Evolutionary conservation across 1,140 invertebrate genomes (phyloP).

Genomic region (Cataglyphis hispanica): DNA sequence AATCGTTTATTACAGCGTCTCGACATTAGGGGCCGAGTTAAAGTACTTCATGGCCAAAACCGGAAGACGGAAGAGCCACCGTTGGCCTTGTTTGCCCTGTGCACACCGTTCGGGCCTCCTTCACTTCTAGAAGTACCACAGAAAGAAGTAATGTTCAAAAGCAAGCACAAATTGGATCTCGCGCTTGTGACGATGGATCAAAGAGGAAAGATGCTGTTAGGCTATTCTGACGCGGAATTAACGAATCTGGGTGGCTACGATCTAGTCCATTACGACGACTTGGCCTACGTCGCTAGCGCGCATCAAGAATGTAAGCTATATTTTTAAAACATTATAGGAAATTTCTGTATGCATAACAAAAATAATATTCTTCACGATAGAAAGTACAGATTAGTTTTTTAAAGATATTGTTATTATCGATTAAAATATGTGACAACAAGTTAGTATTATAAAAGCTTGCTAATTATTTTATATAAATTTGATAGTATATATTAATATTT

Average conservation of each 20-base stretch:
- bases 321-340: not conserved
- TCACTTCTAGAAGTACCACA: conserved; percentile 95
- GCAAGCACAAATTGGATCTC: conserved; percentile 99
- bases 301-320: conserved; percentile 97
- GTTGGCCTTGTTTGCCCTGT: conserved; percentile 97
- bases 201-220: conserved; percentile 97
- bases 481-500: not conserved
- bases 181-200: conserved; percentile 98
- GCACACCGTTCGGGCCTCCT: conserved; percentile 98
- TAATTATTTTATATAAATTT: not conserved
- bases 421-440: not conserved
- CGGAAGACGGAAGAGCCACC: conserved; percentile 97
- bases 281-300: conserved; percentile 98
- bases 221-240: conserved; percentile 96
- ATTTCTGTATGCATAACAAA: not conserved
- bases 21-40: conserved; percentile 98
- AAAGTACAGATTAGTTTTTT: not conserved
- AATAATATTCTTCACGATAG: not conserved
- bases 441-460: not conserved
- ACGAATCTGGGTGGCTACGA: conserved; percentile 98
- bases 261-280: conserved; percentile 98
- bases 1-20: conserved; percentile 91
- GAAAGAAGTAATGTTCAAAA: conserved; percentile 99
- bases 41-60: conserved; percentile 98
- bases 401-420: not conserved